phyloP scores from a whole-genome alignment of 2,888 invertebrate genomes.

The Hoplodrina blanda region DNA sequence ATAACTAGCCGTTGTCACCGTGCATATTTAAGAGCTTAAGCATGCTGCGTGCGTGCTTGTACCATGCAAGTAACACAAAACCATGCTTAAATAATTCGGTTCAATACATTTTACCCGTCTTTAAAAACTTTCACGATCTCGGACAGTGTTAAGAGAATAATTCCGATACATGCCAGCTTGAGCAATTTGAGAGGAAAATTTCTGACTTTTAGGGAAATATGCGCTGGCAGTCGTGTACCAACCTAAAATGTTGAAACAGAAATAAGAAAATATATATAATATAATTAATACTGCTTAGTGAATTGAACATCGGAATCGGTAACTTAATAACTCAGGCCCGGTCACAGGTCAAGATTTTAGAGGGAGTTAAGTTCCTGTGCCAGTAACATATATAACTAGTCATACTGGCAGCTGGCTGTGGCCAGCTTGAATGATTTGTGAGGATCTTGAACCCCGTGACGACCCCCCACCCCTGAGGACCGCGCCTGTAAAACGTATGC shows the following conservation, averaged over 20 bases:
- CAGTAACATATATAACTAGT: too few relatives aligned
- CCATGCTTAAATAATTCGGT: neutral
- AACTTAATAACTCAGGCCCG: too few relatives aligned
- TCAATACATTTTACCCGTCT: constrained; percentile 33
- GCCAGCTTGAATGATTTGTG: too few relatives aligned
- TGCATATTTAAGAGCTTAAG: constrained; percentile 12
- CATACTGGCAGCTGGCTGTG: too few relatives aligned
- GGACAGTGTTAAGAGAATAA: constrained; percentile 94
- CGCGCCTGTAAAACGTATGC: neutral
- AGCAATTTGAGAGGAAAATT: constrained; percentile 92
- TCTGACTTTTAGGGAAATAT: constrained; percentile 93
- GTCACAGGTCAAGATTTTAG: too few relatives aligned
- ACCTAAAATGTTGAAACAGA: constrained; percentile 71
- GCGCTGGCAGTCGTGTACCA: constrained; percentile 93
- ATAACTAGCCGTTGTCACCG: neutral
- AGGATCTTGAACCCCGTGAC: too few relatives aligned
- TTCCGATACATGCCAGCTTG: constrained; percentile 95
- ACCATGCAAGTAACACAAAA: constrained; percentile 3
- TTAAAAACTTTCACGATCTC: constrained; percentile 44
- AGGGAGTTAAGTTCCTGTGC: too few relatives aligned
- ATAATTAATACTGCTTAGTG: too few relatives aligned
- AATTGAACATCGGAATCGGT: too few relatives aligned
- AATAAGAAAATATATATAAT: neutral
- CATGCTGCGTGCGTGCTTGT: constrained; percentile 8
- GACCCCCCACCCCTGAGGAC: too few relatives aligned